These are phyloP conservation scores for Pampus argenteus DNA, from an alignment of 2,797 vertebrate species.

Conservation along the genomic window DNA sequence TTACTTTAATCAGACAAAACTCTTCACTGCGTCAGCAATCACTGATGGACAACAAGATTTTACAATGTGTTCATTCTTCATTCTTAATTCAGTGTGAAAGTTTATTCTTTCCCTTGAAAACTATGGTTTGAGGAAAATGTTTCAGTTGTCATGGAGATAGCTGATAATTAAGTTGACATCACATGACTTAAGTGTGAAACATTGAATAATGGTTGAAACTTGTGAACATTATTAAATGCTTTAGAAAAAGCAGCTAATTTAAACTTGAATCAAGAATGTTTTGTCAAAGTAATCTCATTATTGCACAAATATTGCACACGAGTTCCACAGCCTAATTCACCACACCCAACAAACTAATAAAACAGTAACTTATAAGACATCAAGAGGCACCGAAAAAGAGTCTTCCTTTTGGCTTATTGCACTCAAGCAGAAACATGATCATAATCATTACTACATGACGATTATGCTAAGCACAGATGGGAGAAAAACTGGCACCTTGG, in stretches of 20 bases:
- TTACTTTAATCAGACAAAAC: background rate
- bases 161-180: background rate
- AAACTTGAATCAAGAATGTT: background rate
- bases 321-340: background rate
- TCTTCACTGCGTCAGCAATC: background rate
- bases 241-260: background rate
- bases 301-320: no score
- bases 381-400: background rate
- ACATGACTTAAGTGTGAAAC: background rate
- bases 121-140: background rate
- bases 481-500: constrained; percentile 34
- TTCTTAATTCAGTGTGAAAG: background rate
- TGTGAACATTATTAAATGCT: background rate
- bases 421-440: constrained; percentile 38
- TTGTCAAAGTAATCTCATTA: background rate
- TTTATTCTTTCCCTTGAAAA: background rate
- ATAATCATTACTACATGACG: constrained; percentile 27
- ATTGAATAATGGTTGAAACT: background rate
- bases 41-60: no score
- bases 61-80: background rate
- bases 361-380: background rate
- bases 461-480: constrained; percentile 35
- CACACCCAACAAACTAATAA: constrained; percentile 2
- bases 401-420: constrained; percentile 14
- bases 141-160: background rate